These are phyloP conservation scores for Ahaetulla prasina DNA, from an alignment of 2,113 vertebrate genomes.

Conservation along the genomic window DNA sequence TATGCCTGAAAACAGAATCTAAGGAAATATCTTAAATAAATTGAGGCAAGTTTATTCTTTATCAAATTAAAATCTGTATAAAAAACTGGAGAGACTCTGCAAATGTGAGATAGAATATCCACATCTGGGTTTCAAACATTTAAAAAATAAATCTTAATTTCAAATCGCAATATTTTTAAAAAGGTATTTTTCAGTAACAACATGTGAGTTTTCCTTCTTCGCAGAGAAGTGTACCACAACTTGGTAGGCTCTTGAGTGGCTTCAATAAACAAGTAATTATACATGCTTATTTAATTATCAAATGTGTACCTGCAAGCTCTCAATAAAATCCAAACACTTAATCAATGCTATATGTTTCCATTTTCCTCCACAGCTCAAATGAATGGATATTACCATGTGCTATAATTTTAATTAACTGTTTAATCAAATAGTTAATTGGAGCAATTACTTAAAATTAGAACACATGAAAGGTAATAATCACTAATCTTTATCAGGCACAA, in stretches of 20 bases:
- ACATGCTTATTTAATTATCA: background rate
- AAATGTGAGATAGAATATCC: background rate
- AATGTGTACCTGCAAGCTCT: background rate
- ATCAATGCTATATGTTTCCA: constrained; percentile 4
- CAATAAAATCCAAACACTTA: background rate
- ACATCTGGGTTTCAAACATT: background rate
- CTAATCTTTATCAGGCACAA: background rate
- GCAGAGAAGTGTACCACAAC: background rate
- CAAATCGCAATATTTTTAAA: constrained; percentile 10
- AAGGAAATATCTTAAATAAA: background rate
- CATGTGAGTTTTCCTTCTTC: background rate
- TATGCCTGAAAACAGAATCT: background rate
- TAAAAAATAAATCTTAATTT: background rate
- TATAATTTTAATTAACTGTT: constrained; percentile 41
- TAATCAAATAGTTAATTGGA: background rate
- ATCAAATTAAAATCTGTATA: constrained; percentile 6
- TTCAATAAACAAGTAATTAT: constrained; percentile 28
- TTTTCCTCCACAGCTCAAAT: constrained; percentile 31
- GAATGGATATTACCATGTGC: constrained; percentile 7
- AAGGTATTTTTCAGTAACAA: constrained; percentile 4
- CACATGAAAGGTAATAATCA: background rate
- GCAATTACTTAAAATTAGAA: accelerated
- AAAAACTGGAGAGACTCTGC: constrained; percentile 5
- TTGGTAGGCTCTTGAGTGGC: background rate
- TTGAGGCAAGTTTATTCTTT: background rate